Percentiles rank a stretch among this genome's conserved stretches.
Evolutionary conservation across 2,888 invertebrate genomes (phyloP).

Genomic region (Eupithecia vulgata): DNA sequence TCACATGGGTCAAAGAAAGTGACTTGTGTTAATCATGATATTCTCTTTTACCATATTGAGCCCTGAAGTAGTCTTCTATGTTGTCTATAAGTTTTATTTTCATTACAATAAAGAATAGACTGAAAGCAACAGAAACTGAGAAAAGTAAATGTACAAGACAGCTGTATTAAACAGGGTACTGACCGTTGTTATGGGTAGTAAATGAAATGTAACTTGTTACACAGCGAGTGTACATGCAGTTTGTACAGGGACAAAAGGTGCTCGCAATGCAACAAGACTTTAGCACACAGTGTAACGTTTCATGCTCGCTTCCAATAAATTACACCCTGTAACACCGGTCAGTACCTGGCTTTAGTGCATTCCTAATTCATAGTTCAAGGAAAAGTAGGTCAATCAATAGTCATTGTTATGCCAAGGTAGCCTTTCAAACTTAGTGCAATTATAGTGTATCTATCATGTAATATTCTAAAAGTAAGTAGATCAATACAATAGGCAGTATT

Average conservation of each 20-base stretch:
- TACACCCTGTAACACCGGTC: neutral
- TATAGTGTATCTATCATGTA: constrained; percentile 34
- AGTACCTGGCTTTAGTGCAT: neutral
- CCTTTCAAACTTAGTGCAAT: neutral
- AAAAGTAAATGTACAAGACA: neutral
- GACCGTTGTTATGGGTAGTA: no score
- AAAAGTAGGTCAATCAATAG: constrained; percentile 23
- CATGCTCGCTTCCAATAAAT: neutral
- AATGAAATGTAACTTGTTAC: no score
- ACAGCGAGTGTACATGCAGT: no score
- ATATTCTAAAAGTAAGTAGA: constrained; percentile 3
- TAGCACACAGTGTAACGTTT: neutral
- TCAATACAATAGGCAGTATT: neutral
- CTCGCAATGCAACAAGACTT: no score
- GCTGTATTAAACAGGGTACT: neutral
- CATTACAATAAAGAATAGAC: no score
- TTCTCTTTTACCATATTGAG: no score
- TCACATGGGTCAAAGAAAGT: no score
- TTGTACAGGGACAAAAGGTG: no score
- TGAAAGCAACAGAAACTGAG: neutral
- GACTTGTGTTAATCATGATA: no score
- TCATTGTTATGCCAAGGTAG: neutral
- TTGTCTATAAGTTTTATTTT: no score
- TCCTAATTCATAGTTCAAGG: neutral
- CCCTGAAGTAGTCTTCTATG: no score